Evolutionary conservation across 1,140 invertebrate genomes (phyloP).

Genomic region (Frieseomelitta varia): DNA sequence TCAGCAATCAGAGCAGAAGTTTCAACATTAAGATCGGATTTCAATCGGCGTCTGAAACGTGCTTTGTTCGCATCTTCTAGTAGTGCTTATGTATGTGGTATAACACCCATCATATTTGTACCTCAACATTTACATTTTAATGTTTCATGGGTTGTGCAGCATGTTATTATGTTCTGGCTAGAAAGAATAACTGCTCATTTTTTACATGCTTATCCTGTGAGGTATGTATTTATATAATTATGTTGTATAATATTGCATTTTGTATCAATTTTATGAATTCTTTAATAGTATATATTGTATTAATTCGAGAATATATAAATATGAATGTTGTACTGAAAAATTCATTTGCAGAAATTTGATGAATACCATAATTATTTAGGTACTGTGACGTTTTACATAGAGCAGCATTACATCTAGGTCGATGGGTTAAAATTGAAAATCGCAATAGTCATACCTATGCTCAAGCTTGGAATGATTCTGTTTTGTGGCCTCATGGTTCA

Average conservation of each 20-base stretch:
- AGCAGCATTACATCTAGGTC: slow-evolving; percentile 93
- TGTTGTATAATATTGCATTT: not conserved
- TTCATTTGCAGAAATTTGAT: slow-evolving; percentile 47
- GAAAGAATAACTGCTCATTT: slow-evolving; percentile 92
- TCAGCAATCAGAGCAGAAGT: slow-evolving; percentile 91
- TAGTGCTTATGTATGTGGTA: slow-evolving; percentile 94
- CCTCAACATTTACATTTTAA: slow-evolving; percentile 93
- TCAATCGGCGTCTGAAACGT: slow-evolving; percentile 94
- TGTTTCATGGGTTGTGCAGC: slow-evolving; percentile 90
- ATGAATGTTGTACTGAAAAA: slow-evolving; percentile 32
- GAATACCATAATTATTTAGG: slow-evolving; percentile 69
- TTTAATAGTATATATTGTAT: not conserved
- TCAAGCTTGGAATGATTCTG: slow-evolving; percentile 88
- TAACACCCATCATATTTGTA: slow-evolving; percentile 90
- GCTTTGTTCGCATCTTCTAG: slow-evolving; percentile 94
- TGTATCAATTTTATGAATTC: not conserved
- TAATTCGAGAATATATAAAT: not conserved
- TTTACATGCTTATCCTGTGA: slow-evolving; percentile 88
- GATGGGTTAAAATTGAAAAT: slow-evolving; percentile 89
- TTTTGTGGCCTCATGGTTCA: slow-evolving; percentile 90
- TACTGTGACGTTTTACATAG: slow-evolving; percentile 95
- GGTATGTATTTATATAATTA: slow-evolving; percentile 67
- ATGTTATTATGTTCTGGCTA: slow-evolving; percentile 91
- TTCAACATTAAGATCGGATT: slow-evolving; percentile 91
- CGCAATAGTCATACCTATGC: slow-evolving; percentile 85